Conservation (phyloP, 1,140 invertebrate genomes). For the Lucilia sericata region DNA sequence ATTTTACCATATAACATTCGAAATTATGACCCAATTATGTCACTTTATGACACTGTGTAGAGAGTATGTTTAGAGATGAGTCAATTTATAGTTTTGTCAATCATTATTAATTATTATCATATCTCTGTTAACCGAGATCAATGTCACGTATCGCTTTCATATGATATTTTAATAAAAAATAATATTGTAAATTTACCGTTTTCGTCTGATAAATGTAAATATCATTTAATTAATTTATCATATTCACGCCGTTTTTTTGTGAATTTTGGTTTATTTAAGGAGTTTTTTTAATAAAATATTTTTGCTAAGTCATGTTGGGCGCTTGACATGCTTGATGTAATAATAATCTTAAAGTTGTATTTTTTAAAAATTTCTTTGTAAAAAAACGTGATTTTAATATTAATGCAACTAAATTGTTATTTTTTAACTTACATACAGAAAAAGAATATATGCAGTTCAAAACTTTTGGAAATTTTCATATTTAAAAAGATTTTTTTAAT, state of each 20-base stretch:
- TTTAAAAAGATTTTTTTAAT: too few relatives aligned
- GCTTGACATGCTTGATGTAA: too few relatives aligned
- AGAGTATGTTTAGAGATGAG: background rate
- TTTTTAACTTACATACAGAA: too few relatives aligned
- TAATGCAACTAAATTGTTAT: too few relatives aligned
- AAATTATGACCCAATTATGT: background rate
- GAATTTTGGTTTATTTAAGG: background rate
- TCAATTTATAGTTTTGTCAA: constrained; percentile 9
- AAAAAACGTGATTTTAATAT: too few relatives aligned
- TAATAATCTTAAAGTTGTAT: too few relatives aligned
- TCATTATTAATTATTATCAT: background rate
- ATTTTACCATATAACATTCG: too few relatives aligned
- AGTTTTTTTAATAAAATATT: background rate
- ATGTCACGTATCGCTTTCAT: background rate
- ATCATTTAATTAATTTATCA: background rate
- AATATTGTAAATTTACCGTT: background rate
- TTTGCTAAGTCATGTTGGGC: too few relatives aligned
- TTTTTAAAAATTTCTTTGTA: too few relatives aligned
- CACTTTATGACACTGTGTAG: background rate
- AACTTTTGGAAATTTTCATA: too few relatives aligned
- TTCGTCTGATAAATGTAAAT: background rate
- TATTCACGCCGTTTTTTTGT: background rate
- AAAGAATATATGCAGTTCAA: too few relatives aligned
- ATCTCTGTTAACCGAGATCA: background rate
- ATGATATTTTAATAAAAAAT: too few relatives aligned